Evolutionary conservation across 2,888 invertebrate genomes (phyloP), one percentile per base, ranked within the genome.

Genomic region (Drosophila koepferae): DNA sequence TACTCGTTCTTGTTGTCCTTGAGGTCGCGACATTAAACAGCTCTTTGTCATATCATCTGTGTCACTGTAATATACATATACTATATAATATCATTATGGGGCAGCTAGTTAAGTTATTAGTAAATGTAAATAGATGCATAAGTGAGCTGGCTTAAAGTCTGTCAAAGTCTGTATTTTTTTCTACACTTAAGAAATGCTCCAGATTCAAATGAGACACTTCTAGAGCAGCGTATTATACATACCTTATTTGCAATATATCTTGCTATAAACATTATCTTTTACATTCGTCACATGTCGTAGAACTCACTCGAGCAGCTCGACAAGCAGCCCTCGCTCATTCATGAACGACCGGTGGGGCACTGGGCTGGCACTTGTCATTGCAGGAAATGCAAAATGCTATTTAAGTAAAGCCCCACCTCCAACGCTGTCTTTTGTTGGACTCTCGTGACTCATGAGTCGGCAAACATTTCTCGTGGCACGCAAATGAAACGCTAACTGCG

Each of bases 311-410:
- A 20, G 20, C 18, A 56, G 41, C 43, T 36, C 10, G 10, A 58
- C 2, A 10, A 64, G 9, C 53, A 18, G 9, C 80, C 75, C 80
- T 79, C 75, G 75, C 18, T 28, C 28, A 28, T 28, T 28, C 28
- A 28, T 28, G 28, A 28, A 6, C 5, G 28, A 28, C 7, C 28
- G 28, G 28, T 28, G 43, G 20, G 44, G 23, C 51, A 44, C 38
- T 46, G 63, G n/a, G 10, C 54, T 55, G 64, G 31, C 72, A 86
- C 86, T 86, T 77, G 78, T 88, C 67, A 53, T 71, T 66, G 67
- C 83, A 84, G 83, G 90, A 84, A 84, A 89, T 83, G 89, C 74
- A 82, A 81, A 84, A 71, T 87, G 79, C 75, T 72, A 82, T 84
- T 78, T 81, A 75, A 85, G 70, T 89, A 60, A 28, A 55, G 48